Percentiles rank a stretch among this genome's conserved stretches.
phyloP scores from a whole-genome alignment of 1,140 invertebrate species.

The Brachionus plicatilis region DNA sequence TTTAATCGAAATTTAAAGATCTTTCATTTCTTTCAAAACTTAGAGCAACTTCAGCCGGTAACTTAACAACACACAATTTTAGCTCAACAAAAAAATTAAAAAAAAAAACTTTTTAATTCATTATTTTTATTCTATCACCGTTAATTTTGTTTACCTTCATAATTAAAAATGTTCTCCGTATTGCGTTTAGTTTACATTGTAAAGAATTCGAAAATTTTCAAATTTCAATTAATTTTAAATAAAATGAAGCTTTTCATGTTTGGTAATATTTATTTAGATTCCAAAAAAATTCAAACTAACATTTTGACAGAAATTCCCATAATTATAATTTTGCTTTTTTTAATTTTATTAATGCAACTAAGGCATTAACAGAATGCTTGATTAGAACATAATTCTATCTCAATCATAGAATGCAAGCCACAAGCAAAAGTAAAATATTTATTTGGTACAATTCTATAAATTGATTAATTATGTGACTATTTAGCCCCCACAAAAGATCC shows the following conservation, averaged over 20 bases:
- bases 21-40: neutral
- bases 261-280: neutral
- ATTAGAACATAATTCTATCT: neutral
- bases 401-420: neutral
- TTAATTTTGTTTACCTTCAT: slow-evolving; percentile 22
- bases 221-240: neutral
- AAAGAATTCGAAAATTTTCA: neutral
- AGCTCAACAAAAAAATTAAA: neutral
- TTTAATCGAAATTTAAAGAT: neutral
- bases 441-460: neutral
- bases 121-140: neutral
- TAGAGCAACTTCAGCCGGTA: neutral
- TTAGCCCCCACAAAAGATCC: neutral
- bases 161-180: neutral
- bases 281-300: neutral
- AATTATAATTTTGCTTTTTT: neutral
- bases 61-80: neutral
- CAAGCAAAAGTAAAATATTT: neutral
- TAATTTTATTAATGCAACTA: neutral
- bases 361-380: neutral
- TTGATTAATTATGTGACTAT: neutral
- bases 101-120: neutral
- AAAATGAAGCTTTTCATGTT: neutral
- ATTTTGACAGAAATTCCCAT: slow-evolving; percentile 18
- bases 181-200: neutral